Percentiles rank a stretch among this genome's conserved stretches.
These are phyloP conservation scores for Tenebrosternarchus preto DNA, from an alignment of 2,113 vertebrate species.

Conservation along the genomic window DNA sequence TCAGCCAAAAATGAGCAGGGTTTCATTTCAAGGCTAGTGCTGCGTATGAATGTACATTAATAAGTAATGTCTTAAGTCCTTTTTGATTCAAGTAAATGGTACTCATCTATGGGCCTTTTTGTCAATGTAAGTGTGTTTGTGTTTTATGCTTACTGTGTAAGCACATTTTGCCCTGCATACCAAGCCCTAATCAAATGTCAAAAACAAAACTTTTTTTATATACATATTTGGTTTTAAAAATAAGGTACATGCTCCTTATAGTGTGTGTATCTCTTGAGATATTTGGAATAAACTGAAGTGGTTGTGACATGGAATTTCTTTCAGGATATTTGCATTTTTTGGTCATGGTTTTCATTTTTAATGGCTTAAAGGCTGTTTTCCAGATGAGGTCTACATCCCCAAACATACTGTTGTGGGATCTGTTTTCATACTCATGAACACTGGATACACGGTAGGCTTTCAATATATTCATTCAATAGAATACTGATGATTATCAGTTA, in stretches of 20 bases:
- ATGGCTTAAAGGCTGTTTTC: slow-evolving; percentile 47
- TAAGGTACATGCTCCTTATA: slow-evolving; percentile 12
- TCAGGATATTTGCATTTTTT: slow-evolving; percentile 44
- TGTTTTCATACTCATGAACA: not conserved
- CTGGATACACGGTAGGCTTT: not conserved
- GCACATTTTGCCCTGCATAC: slow-evolving; percentile 17
- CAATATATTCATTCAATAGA: not conserved
- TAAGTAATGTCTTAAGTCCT: not conserved
- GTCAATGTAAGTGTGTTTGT: slow-evolving; percentile 1
- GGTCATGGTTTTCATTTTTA: slow-evolving; percentile 20
- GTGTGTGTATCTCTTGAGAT: slow-evolving; percentile 35
- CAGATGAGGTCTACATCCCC: slow-evolving; percentile 40
- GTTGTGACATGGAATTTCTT: slow-evolving; percentile 44
- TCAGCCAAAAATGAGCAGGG: not conserved
- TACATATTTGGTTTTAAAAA: slow-evolving; percentile 3
- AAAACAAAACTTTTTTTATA: slow-evolving; percentile 1
- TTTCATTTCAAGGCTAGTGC: not conserved
- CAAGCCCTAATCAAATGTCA: not conserved
- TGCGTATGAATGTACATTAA: slow-evolving; percentile 8
- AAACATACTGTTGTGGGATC: slow-evolving; percentile 3
- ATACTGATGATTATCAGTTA: not conserved
- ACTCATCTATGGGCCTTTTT: slow-evolving; percentile 1
- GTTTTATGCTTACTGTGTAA: slow-evolving; percentile 54
- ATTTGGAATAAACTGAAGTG: slow-evolving; percentile 42
- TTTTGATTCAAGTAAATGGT: not conserved